Evolutionary conservation across 2,113 vertebrate species (phyloP), one percentile per base, ranked within the genome.

Genomic region (Solea senegalensis): DNA sequence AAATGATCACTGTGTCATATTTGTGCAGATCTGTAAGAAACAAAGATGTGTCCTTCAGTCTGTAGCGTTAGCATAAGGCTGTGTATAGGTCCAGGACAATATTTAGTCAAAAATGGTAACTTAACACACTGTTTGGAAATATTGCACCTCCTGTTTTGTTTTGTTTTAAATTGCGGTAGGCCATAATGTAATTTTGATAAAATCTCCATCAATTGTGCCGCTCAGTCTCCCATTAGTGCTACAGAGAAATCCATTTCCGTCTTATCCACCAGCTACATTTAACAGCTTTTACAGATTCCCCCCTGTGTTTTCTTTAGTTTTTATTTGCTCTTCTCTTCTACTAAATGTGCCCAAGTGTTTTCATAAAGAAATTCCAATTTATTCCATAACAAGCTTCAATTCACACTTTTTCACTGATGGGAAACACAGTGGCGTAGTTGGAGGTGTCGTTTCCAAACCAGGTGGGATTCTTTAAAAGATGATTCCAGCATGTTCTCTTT

Each of bases 221-320:
- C 21, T 1, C 21, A 1, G 21, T 21, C 15, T 78, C 39, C 57
- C 64, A 45, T 84, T 80, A 44, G 72, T 46, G 52, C 59, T 12
- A 54, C 53, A 65, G 53, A 74, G 40, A 34, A 6, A 34, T 34
- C 0, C 1, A 34, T 34, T 73, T 16, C 34, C 11, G 26, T 69
- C 51, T 49, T 41, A 60, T 81, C 43, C 49, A 62, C 40, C 26
- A 28, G 59, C 54, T 63, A 1, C 5, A 5, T 61, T 55, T 63
- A 15, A 61, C 2, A 45, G 1, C 21, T 16, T 60, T 67, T 63
- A 49, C 56, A 61, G 7, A 28, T 48, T 44, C 26, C 26, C 9
- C 15, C 34, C 11, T 41, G 9, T 80, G 41, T 46, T 66, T 46
- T 43, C 7, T 59, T 41, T 2, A 58, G 41, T 59, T 61, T 56